Evolutionary conservation across 2,888 invertebrate genomes (phyloP), one percentile per base, ranked within the genome.

Genomic region (Allacma fusca): DNA sequence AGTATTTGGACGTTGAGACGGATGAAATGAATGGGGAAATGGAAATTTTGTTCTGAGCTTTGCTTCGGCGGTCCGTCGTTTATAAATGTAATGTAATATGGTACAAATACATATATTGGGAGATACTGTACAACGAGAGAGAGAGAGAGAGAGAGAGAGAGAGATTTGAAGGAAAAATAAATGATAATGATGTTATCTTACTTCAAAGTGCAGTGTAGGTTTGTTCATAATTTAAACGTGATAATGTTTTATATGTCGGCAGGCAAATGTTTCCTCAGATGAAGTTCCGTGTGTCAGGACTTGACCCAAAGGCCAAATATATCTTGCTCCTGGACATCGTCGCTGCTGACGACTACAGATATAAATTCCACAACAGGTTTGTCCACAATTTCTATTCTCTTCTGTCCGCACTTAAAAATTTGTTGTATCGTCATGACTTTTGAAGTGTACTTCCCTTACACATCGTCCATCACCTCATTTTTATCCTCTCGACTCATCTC

Each of bases 181-280:
- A 65, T 62, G 62, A 62, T 70, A 26, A 50, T 70, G 26, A 50
- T 26, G 50, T 70, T 70, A 70, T 70, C 70, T 50, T 70, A 28
- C 50, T 50, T 50, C n/a, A n/a, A 50, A 50, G 50, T 50, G 26
- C 19, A 65, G 62, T 73, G 57, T 73, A 73, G 29, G 62, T 73
- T 73, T 40, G 28, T 40, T 62, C 62, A 64, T 34, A 40, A 72
- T 72, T 72, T 40, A 16, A 62, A 44, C 23, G 62, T 73, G 62
- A 62, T 73, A 73, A 73, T 73, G 62, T 24, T 44, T 44, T 70
- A 43, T 70, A 26, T 70, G 50, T 44, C 50, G 50, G 62, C 92
- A 98, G 98, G 91, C 96, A 98, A 91, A 98, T 99, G 96, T 99
- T 99, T 90, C 98, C 98, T 86, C 97, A 98, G 90, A 98, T 95